Evolutionary conservation across 2,113 vertebrate genomes (phyloP).

Genomic region (Gymnocephalus cernua): DNA sequence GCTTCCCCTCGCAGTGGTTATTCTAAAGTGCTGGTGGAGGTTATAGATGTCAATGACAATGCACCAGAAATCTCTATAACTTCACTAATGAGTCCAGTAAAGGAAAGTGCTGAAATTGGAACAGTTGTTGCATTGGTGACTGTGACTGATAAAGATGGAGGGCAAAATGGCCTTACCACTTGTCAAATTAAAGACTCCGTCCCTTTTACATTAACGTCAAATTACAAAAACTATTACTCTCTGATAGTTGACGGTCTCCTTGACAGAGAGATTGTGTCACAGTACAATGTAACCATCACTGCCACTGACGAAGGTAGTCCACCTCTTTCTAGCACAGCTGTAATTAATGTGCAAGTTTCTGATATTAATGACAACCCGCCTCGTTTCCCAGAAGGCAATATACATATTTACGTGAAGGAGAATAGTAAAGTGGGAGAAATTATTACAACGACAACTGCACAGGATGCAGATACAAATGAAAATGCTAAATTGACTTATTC

Average conservation of each 20-base stretch:
- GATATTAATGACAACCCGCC: slow-evolving; percentile 92
- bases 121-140: slow-evolving; percentile 89
- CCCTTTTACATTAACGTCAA: slow-evolving; percentile 87
- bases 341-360: slow-evolving; percentile 83
- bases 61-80: slow-evolving; percentile 87
- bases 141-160: slow-evolving; percentile 87
- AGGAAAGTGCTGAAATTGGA: slow-evolving; percentile 84
- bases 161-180: slow-evolving; percentile 83
- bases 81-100: slow-evolving; percentile 84
- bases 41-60: slow-evolving; percentile 91
- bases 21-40: slow-evolving; percentile 87
- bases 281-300: slow-evolving; percentile 86
- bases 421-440: slow-evolving; percentile 86
- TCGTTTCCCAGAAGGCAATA: slow-evolving; percentile 74
- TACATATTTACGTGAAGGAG: slow-evolving; percentile 87
- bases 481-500: slow-evolving; percentile 86
- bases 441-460: slow-evolving; percentile 83
- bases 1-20: slow-evolving; percentile 67
- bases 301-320: slow-evolving; percentile 87
- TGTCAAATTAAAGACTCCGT: slow-evolving; percentile 80
- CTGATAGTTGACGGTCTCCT: slow-evolving; percentile 83
- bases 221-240: slow-evolving; percentile 90
- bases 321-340: slow-evolving; percentile 80
- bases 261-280: slow-evolving; percentile 84
- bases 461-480: slow-evolving; percentile 83